Evolutionary conservation across 2,888 invertebrate genomes (phyloP), one percentile per base, ranked within the genome.

Genomic region (Apomyelois bistriatella): DNA sequence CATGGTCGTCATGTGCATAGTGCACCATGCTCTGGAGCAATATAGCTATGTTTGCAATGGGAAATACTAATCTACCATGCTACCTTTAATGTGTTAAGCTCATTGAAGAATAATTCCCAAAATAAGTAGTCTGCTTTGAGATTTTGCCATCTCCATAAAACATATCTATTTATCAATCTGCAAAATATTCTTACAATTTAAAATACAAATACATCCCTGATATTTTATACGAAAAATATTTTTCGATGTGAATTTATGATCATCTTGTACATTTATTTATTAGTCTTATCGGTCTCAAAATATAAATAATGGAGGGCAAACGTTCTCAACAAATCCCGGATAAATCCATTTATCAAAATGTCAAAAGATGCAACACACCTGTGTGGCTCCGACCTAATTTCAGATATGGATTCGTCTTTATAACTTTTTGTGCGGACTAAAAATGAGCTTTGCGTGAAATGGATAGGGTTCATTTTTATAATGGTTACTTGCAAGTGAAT

Each of bases 351-450:
- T 71, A 77, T 80, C 79, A 79, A 70, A 63, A 70, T 64, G 77
- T 75, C 80, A 69, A 68, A 74, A 69, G 65, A 72, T 73, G 71
- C 74, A 74, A 58, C 61, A 69, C 72, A 79, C 76, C 76, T 76
- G 76, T 70, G 70, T 64, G 54, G 36, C 54, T 56, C 52, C 69
- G 73, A 72, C 76, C 79, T 75, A 75, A 72, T 78, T 79, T 68
- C 60, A 54, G 58, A 62, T 59, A 61, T 55, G 53, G 54, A 60
- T 65, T 59, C 59, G 58, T 57, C 54, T 56, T 60, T 62, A 62
- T 38, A 35, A 48, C 43, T 48, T 15, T 10, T 16, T 5, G 8
- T 12, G 15, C 10, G 51, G 12, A 52, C 17, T 1, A 28, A 66
- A 70, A 66, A 57, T 54, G 7, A n/a, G 52, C 62, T 58, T 54